These are phyloP conservation scores for Falco novaeseelandiae DNA, from an alignment of 2,797 vertebrate genomes.

Conservation along the genomic window DNA sequence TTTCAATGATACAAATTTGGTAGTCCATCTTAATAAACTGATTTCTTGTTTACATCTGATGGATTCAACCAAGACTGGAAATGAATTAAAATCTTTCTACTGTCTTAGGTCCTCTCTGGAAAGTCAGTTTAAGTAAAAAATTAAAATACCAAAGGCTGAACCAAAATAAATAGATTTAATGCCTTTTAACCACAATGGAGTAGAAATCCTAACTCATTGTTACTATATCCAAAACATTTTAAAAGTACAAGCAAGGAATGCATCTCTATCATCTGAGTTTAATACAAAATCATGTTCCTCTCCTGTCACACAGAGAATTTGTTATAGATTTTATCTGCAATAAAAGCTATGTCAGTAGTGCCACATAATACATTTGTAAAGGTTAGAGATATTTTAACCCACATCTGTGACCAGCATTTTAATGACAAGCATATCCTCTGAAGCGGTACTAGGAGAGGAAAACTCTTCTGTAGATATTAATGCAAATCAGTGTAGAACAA, in stretches of 20 bases:
- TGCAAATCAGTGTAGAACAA: slow-evolving; percentile 65
- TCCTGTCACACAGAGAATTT: slow-evolving; percentile 75
- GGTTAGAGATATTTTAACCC: slow-evolving; percentile 79
- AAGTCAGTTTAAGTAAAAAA: slow-evolving; percentile 53
- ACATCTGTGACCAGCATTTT: slow-evolving; percentile 76
- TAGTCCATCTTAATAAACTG: not conserved
- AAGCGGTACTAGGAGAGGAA: slow-evolving; percentile 47
- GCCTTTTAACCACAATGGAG: slow-evolving; percentile 25
- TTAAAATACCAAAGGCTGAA: slow-evolving; percentile 20
- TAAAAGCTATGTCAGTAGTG: slow-evolving; percentile 76
- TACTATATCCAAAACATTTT: slow-evolving; percentile 64
- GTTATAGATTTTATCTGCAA: slow-evolving; percentile 78
- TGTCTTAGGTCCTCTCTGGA: not conserved
- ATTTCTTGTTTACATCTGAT: slow-evolving; percentile 3
- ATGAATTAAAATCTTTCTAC: slow-evolving; percentile 38
- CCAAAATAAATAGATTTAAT: slow-evolving; percentile 42
- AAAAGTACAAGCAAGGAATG: slow-evolving; percentile 65
- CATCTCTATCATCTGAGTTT: slow-evolving; percentile 72
- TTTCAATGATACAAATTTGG: not conserved
- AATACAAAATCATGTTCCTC: slow-evolving; percentile 74
- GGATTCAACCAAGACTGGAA: slow-evolving; percentile 36
- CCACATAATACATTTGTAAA: slow-evolving; percentile 79
- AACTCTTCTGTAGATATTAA: slow-evolving; percentile 67
- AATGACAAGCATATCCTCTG: slow-evolving; percentile 66
- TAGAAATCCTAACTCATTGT: slow-evolving; percentile 46